These are phyloP conservation scores for Eulacestoma nigropectus DNA, from an alignment of 2,113 vertebrate genomes.

Conservation along the genomic window DNA sequence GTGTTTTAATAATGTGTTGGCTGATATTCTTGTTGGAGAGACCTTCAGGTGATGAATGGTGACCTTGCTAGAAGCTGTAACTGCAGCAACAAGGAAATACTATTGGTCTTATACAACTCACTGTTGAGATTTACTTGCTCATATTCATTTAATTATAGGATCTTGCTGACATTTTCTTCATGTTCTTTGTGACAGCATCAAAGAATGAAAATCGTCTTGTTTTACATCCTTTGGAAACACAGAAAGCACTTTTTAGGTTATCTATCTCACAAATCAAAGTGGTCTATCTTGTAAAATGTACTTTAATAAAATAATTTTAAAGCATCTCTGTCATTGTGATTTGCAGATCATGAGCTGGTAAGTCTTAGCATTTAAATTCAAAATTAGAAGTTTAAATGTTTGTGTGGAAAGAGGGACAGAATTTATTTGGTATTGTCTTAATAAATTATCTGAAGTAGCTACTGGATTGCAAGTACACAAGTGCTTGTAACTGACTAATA, in stretches of 20 bases:
- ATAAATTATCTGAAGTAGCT: constrained; percentile 16
- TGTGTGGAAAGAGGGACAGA: not conserved
- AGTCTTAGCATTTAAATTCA: not conserved
- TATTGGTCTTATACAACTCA: not conserved
- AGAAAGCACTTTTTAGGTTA: not conserved
- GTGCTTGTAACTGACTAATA: constrained; percentile 1
- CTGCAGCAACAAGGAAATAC: constrained; percentile 42
- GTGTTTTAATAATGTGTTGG: not conserved
- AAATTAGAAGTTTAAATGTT: not conserved
- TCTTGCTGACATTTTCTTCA: constrained; percentile 27
- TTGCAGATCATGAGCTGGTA: not conserved
- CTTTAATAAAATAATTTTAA: not conserved
- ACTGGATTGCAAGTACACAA: not conserved
- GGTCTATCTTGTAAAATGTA: not conserved
- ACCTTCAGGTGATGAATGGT: constrained; percentile 14
- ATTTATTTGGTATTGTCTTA: constrained; percentile 22
- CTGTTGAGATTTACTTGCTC: constrained; percentile 14
- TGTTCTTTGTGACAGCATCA: not conserved
- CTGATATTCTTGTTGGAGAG: not conserved
- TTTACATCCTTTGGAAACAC: not conserved
- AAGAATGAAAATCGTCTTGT: not conserved
- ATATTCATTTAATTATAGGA: not conserved
- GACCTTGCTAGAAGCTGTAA: constrained; percentile 36
- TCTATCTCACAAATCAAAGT: not conserved
- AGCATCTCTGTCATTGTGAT: not conserved